Evolutionary conservation across 2,888 invertebrate species (phyloP), one percentile per base, ranked within the genome.

Genomic region (Orchesellides sinensis): DNA sequence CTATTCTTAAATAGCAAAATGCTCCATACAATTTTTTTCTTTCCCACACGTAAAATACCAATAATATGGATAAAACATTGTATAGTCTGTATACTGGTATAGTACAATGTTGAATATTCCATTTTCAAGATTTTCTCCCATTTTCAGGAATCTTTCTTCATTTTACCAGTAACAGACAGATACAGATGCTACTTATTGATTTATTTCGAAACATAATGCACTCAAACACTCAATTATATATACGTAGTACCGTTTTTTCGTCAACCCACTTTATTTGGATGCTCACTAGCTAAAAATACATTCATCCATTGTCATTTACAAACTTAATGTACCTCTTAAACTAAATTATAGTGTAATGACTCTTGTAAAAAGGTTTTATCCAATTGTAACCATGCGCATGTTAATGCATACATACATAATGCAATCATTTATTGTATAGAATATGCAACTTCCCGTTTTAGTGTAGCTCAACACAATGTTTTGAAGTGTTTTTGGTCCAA

Each of bases 1-100:
- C 29, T 32, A 40, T 61, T 40, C 59, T 52, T 29, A 40, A 65
- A 49, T 65, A 21, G 47, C 21, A 29, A 66, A 70, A 65, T 66
- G 65, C 65, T 75, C 65, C 40, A 75, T 75, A 56, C 54, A 75
- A 75, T 75, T 49, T 49, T 73, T n/a, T n/a, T n/a, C 10, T 52
- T 73, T 59, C 23, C 56, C 40, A 56, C 70, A 63, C 29, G 63
- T 63, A 23, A 63, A 63, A 35, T 40, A 63, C 63, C 63, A 10
- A 12, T 40, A 29, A 61, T n/a, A 56, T 27, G 10, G 23, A 27
- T 14, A 56, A 27, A 25, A 25, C 14, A 19, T n/a, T 25, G 10
- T 10, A 49, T 49, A 17, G 6, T 49, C 49, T 49, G 49, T n/a
- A n/a, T 17, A 49, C 49, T 49, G 4, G 6, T n/a, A 5, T 4